Base-by-base conservation (phyloP, 2,797 vertebrate species). In the Sparidentex hasta region DNA sequence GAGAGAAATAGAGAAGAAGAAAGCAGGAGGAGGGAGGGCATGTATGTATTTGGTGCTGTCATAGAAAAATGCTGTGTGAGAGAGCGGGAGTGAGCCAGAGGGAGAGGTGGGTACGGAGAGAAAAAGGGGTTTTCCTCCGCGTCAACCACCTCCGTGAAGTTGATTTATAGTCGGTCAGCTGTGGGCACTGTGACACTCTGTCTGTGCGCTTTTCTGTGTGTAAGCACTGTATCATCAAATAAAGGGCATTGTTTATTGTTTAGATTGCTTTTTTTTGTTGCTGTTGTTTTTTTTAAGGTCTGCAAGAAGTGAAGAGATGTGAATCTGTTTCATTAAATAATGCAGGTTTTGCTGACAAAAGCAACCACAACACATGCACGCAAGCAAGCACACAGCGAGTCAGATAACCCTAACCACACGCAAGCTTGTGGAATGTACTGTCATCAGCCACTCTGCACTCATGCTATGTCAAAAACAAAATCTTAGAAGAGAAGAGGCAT, bases 111-210 rank as follows among this genome's bases (percentile, higher is more conserved):
- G 48, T 70, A 77, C 16, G 58, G 65, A 63, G 52, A 76, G 41
- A 73, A 73, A 33, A 71, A 56, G 78, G 80, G 81, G 25, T 67
- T 88, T 88, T 83, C 76, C 81, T 86, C 55, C 38, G 6, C 69
- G 85, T 90, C 83, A 88, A 61, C 59, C 23, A 69, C 23, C 43
- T 76, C 80, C 79, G 70, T 76, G 66, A 58, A 59, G 63, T 76
- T 81, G 65, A 90, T 90, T 86, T 78, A 92, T 76, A 51, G 72
- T 54, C 73, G 73, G 84, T 88, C 87, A 82, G 87, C 88, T 90
- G 87, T 86, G 79, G 70, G 76, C 74, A 65, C 65, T 41, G 71
- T 59, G 23, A 64, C 17, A 56, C 20, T 71, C 43, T 70, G 51
- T 65, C 33, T 52, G 14, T 69, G 27, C 23, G 18, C 47, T n/a